These are phyloP conservation scores for Planiliza haematocheilus DNA, from an alignment of 2,113 vertebrate species.

Conservation along the genomic window DNA sequence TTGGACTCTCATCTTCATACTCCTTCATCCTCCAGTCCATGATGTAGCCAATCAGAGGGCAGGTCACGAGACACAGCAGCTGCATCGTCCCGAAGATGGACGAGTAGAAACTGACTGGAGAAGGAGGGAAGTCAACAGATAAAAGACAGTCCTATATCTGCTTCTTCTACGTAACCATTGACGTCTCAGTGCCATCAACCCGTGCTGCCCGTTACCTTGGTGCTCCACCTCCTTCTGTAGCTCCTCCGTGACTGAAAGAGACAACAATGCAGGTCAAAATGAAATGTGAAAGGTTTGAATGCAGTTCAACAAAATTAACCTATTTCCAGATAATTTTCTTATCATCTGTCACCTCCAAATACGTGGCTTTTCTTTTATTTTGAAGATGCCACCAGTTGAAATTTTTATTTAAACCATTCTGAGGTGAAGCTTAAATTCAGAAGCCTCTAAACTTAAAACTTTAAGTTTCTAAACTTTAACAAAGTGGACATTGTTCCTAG, in stretches of 20 bases:
- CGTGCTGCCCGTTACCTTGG: constrained; percentile 65
- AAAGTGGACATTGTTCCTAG: no score
- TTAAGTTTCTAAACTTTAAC: no score
- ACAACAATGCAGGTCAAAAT: constrained; percentile 31
- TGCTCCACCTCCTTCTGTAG: constrained; percentile 62
- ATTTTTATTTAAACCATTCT: no score
- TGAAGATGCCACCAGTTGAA: no score
- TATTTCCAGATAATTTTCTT: no score
- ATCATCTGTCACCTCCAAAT: no score
- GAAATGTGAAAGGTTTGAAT: not conserved
- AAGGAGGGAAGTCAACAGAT: not conserved
- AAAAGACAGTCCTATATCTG: no score
- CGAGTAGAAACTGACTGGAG: constrained; percentile 86
- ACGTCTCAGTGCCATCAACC: not conserved
- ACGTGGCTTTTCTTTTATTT: no score
- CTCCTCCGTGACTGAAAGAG: constrained; percentile 72
- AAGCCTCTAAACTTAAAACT: no score
- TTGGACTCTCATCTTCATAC: constrained; percentile 69
- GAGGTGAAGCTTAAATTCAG: no score
- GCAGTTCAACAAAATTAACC: no score
- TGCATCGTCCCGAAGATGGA: constrained; percentile 88
- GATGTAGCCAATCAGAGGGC: constrained; percentile 90
- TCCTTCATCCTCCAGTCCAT: constrained; percentile 89
- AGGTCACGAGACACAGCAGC: constrained; percentile 87
- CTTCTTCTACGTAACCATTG: no score